Conservation (phyloP, 2,888 invertebrate species). For the Hypercompe scribonia region DNA sequence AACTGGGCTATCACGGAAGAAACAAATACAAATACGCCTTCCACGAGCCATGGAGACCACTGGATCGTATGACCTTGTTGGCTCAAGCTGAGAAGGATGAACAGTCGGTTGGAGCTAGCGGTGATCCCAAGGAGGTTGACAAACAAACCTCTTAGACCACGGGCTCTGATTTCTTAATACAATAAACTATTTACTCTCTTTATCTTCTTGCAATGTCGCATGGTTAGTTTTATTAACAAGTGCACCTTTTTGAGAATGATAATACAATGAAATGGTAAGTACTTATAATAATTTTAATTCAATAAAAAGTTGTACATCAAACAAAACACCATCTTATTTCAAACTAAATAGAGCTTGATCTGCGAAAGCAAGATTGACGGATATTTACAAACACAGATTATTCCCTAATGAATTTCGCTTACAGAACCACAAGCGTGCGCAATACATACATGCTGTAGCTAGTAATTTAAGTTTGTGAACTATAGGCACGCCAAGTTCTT, state of each 20-base stretch:
- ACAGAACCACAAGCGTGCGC: too few species aligned
- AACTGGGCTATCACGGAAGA: constrained; percentile 76
- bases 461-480: too few species aligned
- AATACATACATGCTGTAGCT: too few species aligned
- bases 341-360: too few species aligned
- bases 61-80: constrained; percentile 71
- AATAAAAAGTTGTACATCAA: too few species aligned
- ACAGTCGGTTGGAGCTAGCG: constrained; percentile 16
- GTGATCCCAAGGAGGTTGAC: not conserved
- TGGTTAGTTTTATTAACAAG: constrained; percentile 6
- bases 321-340: too few species aligned
- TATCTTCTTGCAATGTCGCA: constrained; percentile 21
- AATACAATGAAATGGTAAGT: not conserved
- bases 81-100: constrained; percentile 74
- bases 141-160: constrained; percentile 11
- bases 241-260: not conserved
- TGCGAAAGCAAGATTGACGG: too few species aligned
- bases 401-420: too few species aligned
- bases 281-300: not conserved
- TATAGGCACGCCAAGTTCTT: too few species aligned
- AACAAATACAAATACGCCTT: constrained; percentile 78
- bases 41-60: constrained; percentile 80
- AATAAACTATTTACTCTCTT: constrained; percentile 14
- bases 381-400: too few species aligned
- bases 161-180: constrained; percentile 69